Conservation (phyloP, 1,140 invertebrate genomes). For the Pogonus chalceus region DNA sequence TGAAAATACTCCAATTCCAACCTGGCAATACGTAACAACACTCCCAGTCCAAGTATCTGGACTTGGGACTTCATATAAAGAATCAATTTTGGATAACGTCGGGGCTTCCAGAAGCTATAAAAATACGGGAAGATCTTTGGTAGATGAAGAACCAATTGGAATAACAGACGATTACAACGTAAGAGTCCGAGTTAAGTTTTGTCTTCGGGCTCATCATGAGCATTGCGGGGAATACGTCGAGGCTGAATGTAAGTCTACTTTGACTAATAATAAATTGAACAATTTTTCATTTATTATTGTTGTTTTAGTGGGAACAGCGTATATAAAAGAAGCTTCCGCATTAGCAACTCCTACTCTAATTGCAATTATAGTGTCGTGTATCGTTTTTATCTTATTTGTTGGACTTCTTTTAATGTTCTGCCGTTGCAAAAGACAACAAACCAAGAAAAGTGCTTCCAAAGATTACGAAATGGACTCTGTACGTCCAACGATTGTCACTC, state of each 20-base stretch:
- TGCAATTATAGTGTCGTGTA: conserved; percentile 69
- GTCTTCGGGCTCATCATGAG: conserved; percentile 61
- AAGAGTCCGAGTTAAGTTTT: conserved; percentile 64
- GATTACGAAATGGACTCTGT: conserved; percentile 83
- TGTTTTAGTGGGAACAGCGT: conserved; percentile 61
- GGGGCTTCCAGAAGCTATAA: conserved; percentile 27
- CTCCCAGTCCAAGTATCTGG: conserved; percentile 58
- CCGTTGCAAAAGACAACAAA: conserved; percentile 71
- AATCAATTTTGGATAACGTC: conserved; percentile 49
- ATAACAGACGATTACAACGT: conserved; percentile 52
- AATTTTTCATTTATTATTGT: conserved; percentile 16
- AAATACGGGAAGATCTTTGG: conserved; percentile 36
- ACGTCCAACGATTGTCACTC: conserved; percentile 65
- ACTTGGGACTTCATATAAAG: conserved; percentile 51
- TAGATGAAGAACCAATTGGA: conserved; percentile 39
- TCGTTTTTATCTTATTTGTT: conserved; percentile 68
- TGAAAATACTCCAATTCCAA: conserved; percentile 42
- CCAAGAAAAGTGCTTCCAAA: conserved; percentile 70
- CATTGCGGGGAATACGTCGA: conserved; percentile 74
- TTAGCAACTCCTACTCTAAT: conserved; percentile 68
- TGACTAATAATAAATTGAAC: background rate
- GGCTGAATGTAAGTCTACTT: conserved; percentile 61
- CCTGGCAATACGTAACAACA: conserved; percentile 61
- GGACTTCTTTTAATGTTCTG: conserved; percentile 74
- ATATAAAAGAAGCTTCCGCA: conserved; percentile 64